Percentiles rank a stretch among this genome's conserved stretches.
Conservation (phyloP, 2,113 vertebrate species). For the Xenus cinereus region DNA sequence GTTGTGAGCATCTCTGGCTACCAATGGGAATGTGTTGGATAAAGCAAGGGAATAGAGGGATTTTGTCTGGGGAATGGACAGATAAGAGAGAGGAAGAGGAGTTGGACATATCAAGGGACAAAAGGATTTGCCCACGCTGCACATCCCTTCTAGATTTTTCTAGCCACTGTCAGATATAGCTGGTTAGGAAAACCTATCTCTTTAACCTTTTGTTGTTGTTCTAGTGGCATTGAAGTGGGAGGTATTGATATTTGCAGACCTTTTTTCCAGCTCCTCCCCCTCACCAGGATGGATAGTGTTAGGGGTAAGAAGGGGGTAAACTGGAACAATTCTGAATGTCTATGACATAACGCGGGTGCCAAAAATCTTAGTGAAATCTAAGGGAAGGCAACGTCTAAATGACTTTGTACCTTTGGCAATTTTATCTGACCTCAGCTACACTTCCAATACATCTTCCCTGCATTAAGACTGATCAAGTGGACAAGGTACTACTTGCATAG, state of each 20-base stretch:
- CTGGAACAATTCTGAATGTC: neutral
- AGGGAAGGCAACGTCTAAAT: neutral
- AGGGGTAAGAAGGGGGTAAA: neutral
- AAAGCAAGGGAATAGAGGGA: neutral
- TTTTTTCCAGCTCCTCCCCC: neutral
- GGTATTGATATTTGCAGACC: neutral
- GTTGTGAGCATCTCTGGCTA: neutral
- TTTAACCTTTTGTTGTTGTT: neutral
- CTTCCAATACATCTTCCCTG: accelerated
- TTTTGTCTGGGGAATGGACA: neutral
- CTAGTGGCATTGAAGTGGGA: neutral
- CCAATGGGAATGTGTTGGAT: neutral
- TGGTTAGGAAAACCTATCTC: neutral
- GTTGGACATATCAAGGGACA: neutral
- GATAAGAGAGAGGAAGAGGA: neutral
- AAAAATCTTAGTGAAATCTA: neutral
- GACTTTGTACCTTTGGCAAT: neutral
- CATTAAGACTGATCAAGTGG: neutral
- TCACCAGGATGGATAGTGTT: neutral
- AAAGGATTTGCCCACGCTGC: neutral
- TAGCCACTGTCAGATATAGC: neutral
- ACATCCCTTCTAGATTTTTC: neutral
- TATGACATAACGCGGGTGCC: neutral
- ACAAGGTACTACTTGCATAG: neutral
- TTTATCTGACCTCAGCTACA: neutral